phyloP scores from a whole-genome alignment of 2,113 vertebrate genomes.

The Ammodytes marinus region DNA sequence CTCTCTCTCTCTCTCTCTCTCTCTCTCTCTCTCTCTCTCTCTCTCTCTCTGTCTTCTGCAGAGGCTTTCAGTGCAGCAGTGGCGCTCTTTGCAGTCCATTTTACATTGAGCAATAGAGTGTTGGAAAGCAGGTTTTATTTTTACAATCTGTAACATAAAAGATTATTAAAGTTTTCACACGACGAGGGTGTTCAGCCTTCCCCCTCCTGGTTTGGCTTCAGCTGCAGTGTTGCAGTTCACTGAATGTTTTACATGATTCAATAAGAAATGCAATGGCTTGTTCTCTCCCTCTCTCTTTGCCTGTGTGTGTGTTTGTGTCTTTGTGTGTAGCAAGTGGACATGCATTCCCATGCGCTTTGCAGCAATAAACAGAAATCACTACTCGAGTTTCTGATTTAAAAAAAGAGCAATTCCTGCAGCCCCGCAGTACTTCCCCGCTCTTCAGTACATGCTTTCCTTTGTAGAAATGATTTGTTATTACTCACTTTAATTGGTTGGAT shows the following conservation, averaged over 20 bases:
- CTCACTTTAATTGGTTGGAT: conserved; percentile 83
- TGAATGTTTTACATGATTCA: conserved; percentile 57
- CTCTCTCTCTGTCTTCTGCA: conserved; percentile 28
- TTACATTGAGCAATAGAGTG: not conserved
- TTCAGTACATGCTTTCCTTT: conserved; percentile 72
- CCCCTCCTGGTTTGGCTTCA: conserved; percentile 7
- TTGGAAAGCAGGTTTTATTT: conserved; percentile 8
- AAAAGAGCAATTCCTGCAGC: conserved; percentile 30
- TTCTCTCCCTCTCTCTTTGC: conserved; percentile 13
- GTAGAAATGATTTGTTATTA: conserved; percentile 81
- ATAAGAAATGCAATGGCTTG: conserved; percentile 46
- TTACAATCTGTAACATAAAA: conserved; percentile 30
- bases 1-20: too few species aligned
- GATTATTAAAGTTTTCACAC: conserved; percentile 34
- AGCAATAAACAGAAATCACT: conserved; percentile 42
- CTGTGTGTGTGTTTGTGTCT: not conserved
- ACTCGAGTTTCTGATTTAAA: conserved; percentile 11
- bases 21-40: too few species aligned
- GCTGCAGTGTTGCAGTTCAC: conserved; percentile 37
- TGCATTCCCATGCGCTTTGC: conserved; percentile 12
- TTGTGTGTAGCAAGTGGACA: conserved; percentile 4
- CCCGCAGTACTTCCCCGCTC: conserved; percentile 40
- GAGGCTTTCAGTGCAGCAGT: conserved; percentile 22
- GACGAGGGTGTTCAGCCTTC: not conserved
- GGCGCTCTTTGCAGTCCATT: conserved; percentile 8